Evolutionary conservation across 1,140 invertebrate species (phyloP), one percentile per base, ranked within the genome.

Genomic region (Penaeus vannamei): DNA sequence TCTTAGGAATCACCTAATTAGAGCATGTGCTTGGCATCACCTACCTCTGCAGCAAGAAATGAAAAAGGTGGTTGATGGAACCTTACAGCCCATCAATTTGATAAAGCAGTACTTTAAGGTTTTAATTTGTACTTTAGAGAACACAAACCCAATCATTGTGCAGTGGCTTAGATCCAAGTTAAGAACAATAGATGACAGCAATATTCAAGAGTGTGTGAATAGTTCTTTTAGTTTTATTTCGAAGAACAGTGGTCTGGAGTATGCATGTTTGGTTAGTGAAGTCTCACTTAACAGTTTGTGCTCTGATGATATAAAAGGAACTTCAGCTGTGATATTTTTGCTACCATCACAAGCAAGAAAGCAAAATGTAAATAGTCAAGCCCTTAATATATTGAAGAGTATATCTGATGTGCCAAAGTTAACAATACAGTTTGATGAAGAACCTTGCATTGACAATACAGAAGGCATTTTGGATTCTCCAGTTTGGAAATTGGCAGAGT

Each of bases 101-200:
- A 17, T 90, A 36, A 83, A 46, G 29, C 85, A 83, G n/a, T 90
- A 87, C 61, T 90, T 87, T 64, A 90, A 90, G 79, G n/a, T 90
- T 26, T 79, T 90, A 60, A 32, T 90, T n/a, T 90, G 84, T 29
- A 61, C 32, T 23, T 22, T n/a, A 22, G 26, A 76, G 26, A 72
- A 81, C 8, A 26, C 83, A 17, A n/a, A 69, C 2, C 61, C 76
- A 17, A 79, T 53, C 12, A 23, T 84, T 19, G 14, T 84, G 69
- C 82, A 80, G 3, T 89, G 87, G 87, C 72, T 89, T 1, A 22
- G 82, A 20, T 79, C 87, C 5, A 89, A 89, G 60, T 32, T 89
- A 12, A 81, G 82, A 4, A 22, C 17, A 22, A 23, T 42, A n/a
- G 72, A 66, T 12, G 60, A 46, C 1, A 36, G 17, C 17, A 36